Conservation (phyloP, 2,888 invertebrate genomes). For the Tiphia femorata region DNA sequence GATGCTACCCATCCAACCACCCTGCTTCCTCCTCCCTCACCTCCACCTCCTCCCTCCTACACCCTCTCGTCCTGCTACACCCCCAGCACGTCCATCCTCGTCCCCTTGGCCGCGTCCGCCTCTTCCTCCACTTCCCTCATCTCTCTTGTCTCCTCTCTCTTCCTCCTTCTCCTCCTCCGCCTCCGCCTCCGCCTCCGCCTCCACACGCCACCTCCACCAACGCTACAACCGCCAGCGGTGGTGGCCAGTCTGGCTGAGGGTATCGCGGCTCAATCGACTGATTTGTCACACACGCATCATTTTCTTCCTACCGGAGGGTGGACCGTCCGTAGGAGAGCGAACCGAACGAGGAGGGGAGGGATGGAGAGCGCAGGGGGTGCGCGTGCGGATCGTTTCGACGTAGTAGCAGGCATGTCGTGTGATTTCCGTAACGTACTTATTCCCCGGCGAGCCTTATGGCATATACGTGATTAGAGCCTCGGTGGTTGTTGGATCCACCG, state of each 20-base stretch:
- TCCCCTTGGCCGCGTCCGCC: not conserved
- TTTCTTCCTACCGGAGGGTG: constrained; percentile 48
- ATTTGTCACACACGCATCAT: constrained; percentile 65
- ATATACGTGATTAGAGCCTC: constrained; percentile 27
- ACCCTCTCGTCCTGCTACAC: constrained; percentile 23
- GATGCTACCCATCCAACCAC: constrained; percentile 64
- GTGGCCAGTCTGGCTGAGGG: constrained; percentile 56
- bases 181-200: not conserved
- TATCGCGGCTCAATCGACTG: constrained; percentile 64
- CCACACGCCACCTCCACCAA: constrained; percentile 42
- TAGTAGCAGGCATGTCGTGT: not conserved
- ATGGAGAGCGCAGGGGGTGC: no score
- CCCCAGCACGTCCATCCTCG: constrained; percentile 20
- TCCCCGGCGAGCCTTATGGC: constrained; percentile 29
- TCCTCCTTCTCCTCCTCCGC: constrained; percentile 3
- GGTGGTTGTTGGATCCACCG: no score
- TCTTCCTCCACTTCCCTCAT: constrained; percentile 10
- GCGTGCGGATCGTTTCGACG: not conserved
- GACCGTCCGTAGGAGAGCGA: no score
- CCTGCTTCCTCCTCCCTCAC: constrained; percentile 25
- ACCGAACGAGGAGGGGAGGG: no score
- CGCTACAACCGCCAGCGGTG: constrained; percentile 36
- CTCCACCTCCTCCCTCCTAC: constrained; percentile 27
- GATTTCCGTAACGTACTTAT: constrained; percentile 5
- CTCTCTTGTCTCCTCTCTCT: constrained; percentile 20